phyloP scores from a whole-genome alignment of 1,140 invertebrate species.

The Zaprionus kolodkinae region DNA sequence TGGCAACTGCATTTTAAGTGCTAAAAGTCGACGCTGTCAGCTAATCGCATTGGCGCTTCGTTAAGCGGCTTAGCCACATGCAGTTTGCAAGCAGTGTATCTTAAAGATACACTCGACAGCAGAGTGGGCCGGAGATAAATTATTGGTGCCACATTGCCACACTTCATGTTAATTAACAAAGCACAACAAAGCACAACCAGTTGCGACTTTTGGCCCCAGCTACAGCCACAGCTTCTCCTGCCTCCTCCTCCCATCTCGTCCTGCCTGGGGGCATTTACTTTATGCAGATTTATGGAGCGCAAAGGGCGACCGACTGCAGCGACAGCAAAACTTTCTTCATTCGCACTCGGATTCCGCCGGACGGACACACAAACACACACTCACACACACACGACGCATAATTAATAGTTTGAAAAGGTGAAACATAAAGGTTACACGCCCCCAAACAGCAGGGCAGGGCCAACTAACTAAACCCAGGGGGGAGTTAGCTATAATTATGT shows the following conservation, averaged over 20 bases:
- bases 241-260: neutral
- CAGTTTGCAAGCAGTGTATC: conserved; percentile 31
- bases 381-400: conserved; percentile 34
- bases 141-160: conserved; percentile 42
- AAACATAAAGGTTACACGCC: conserved; percentile 57
- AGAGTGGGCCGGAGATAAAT: conserved; percentile 29
- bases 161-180: conserved; percentile 48
- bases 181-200: conserved; percentile 34
- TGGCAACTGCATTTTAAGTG: conserved; percentile 67
- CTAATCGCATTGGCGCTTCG: conserved; percentile 65
- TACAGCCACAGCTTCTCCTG: neutral
- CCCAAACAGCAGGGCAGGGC: conserved; percentile 5
- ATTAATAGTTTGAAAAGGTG: conserved; percentile 77
- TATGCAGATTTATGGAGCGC: conserved; percentile 73
- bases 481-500: conserved; percentile 65
- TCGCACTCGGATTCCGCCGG: conserved; percentile 34
- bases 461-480: conserved; percentile 27
- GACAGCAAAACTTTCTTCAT: conserved; percentile 69
- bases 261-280: conserved; percentile 52
- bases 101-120: conserved; percentile 52
- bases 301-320: conserved; percentile 52
- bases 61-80: conserved; percentile 63
- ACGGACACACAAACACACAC: neutral
- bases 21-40: conserved; percentile 62
- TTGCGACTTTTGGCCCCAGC: conserved; percentile 39